phyloP scores from a whole-genome alignment of 2,888 invertebrate species.

The Ochropacha duplaris region DNA sequence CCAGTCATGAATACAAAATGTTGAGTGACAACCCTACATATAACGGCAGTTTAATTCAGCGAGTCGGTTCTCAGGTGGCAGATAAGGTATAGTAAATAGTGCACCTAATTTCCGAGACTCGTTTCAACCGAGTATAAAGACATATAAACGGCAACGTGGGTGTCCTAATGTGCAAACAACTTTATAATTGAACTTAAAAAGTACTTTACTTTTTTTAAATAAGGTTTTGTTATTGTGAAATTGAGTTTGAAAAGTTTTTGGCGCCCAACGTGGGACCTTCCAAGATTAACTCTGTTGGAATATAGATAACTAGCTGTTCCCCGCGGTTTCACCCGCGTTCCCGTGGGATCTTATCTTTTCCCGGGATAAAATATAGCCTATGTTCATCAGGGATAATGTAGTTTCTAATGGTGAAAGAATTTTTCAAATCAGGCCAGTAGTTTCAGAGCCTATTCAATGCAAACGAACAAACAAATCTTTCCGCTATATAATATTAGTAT shows the following conservation, averaged over 20 bases:
- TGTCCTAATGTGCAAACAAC: background rate
- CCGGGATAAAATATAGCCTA: too few species aligned
- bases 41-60: slow-evolving; percentile 16
- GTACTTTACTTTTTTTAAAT: background rate
- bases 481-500: too few species aligned
- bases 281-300: too few species aligned
- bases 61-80: slow-evolving; percentile 17
- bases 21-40: slow-evolving; percentile 8
- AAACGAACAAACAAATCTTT: too few species aligned
- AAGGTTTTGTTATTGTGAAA: background rate
- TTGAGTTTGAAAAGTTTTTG: background rate
- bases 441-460: too few species aligned
- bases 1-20: too few species aligned
- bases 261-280: background rate
- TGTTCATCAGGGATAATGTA: too few species aligned
- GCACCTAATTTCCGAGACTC: slow-evolving; percentile 37
- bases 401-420: too few species aligned
- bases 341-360: too few species aligned
- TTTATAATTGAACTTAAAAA: background rate
- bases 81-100: slow-evolving; percentile 33
- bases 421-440: too few species aligned
- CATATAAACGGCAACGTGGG: background rate
- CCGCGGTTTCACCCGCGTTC: too few species aligned
- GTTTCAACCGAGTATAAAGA: slow-evolving; percentile 14
- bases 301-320: too few species aligned